Evolutionary conservation across 92 coral and sea anemone genomes (phyloP).

Genomic region (Blastomussa wellsi): DNA sequence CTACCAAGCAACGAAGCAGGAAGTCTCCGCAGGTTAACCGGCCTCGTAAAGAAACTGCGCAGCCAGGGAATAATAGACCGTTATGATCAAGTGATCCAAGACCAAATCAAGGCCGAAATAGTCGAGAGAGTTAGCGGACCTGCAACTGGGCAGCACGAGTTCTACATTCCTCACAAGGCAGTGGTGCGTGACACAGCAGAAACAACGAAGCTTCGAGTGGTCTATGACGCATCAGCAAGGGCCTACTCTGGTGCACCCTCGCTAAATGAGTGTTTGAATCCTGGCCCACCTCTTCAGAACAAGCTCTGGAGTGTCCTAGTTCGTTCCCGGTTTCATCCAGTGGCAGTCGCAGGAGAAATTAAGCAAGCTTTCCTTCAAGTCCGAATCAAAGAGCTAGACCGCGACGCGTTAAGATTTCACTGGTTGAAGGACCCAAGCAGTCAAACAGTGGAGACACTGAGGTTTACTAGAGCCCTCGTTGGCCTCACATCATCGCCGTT

Average conservation of each 20-base stretch:
- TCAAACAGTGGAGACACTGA: neutral
- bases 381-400: conserved; percentile 4
- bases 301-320: conserved; percentile 15
- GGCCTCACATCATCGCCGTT: neutral
- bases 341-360: neutral
- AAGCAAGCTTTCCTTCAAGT: neutral
- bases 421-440: neutral
- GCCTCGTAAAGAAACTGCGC: conserved; percentile 23
- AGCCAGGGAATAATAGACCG: conserved; percentile 13
- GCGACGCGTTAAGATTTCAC: neutral
- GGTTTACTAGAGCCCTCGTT: neutral
- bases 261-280: conserved; percentile 23
- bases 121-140: conserved; percentile 24
- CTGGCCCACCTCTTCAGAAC: conserved; percentile 33
- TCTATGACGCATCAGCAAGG: conserved; percentile 29
- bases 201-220: conserved; percentile 33
- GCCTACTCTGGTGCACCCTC: neutral
- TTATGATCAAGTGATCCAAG: conserved; percentile 43
- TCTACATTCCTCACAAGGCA: conserved; percentile 52
- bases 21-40: conserved; percentile 3
- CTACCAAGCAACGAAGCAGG: conserved; percentile 31
- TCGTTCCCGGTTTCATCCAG: conserved; percentile 9
- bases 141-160: conserved; percentile 26
- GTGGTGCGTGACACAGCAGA: no score
- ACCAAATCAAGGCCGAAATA: conserved; percentile 39